Evolutionary conservation across 2,113 vertebrate species (phyloP).

Genomic region (Thermophis baileyi): DNA sequence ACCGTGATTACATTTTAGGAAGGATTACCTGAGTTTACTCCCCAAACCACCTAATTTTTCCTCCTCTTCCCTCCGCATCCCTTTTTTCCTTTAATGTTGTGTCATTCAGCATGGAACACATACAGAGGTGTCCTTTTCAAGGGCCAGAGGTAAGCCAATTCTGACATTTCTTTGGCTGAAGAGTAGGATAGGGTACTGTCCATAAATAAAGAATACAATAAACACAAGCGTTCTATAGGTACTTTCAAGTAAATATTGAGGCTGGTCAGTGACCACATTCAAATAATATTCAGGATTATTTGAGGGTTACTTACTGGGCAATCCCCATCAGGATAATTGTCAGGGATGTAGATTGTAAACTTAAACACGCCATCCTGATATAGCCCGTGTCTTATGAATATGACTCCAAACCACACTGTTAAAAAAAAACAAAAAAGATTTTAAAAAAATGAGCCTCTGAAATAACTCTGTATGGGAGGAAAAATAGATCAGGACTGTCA

Average conservation of each 20-base stretch:
- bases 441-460: not conserved
- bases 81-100: not conserved
- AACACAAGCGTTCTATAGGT: not conserved
- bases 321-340: slow-evolving; percentile 98
- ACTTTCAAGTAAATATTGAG: not conserved
- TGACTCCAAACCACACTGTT: slow-evolving; percentile 99
- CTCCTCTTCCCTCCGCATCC: not conserved
- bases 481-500: not conserved
- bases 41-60: not conserved
- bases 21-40: no score
- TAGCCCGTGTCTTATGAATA: slow-evolving; percentile 94
- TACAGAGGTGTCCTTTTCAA: not conserved
- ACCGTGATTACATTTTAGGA: not conserved
- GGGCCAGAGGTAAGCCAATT: not conserved
- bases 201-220: not conserved
- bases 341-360: slow-evolving; percentile 98
- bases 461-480: not conserved
- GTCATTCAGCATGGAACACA: no score
- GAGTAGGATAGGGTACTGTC: not conserved
- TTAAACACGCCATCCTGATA: slow-evolving; percentile 99
- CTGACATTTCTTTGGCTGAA: not conserved
- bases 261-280: not conserved
- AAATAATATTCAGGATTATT: not conserved
- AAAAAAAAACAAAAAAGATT: not conserved
- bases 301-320: slow-evolving; percentile 80